Evolutionary conservation across 2,797 vertebrate genomes (phyloP), one percentile per base, ranked within the genome.

Genomic region (Atherinosoma microstoma): DNA sequence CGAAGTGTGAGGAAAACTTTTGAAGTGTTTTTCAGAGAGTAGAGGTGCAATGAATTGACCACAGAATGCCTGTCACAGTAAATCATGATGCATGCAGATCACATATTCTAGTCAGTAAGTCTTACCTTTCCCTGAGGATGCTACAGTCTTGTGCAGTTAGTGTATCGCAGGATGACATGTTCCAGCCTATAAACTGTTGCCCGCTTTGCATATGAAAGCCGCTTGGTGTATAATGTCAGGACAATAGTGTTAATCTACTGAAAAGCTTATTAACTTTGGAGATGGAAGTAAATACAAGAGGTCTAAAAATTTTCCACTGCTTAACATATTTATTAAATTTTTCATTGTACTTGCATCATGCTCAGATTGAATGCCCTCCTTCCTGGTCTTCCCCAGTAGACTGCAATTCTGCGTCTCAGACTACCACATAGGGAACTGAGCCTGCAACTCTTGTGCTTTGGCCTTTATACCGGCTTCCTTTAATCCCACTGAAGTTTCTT

Each of bases 11-110:
- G 68, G 66, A 45, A 60, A 90, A 88, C 78, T 84, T 87, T 73
- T 87, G 76, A 90, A 87, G 82, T 83, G 16, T 80, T 82, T 84
- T 88, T 83, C 64, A 64, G 32, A 68, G 64, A 73, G 64, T 65
- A 59, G 73, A 79, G 74, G 64, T 73, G 80, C n/a, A n/a, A 78
- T 67, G 77, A 87, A 87, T 57, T 88, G 85, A 91, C 90, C 87
- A 86, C 65, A 87, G 80, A 82, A 84, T 79, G 84, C 67, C 83
- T 89, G 85, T 88, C 90, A 87, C n/a, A 60, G 73, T 80, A 58
- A 75, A 89, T 89, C 84, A 84, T 65, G 67, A 40, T 76, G 53
- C 63, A 80, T 73, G 83, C 78, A 83, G 83, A 87, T 90, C 80
- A 87, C 64, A 69, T 79, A 77, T 69, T 75, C 62, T 51, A 49